Evolutionary conservation across 2,888 invertebrate species (phyloP).

Genomic region (Yponomeuta plumbellus): DNA sequence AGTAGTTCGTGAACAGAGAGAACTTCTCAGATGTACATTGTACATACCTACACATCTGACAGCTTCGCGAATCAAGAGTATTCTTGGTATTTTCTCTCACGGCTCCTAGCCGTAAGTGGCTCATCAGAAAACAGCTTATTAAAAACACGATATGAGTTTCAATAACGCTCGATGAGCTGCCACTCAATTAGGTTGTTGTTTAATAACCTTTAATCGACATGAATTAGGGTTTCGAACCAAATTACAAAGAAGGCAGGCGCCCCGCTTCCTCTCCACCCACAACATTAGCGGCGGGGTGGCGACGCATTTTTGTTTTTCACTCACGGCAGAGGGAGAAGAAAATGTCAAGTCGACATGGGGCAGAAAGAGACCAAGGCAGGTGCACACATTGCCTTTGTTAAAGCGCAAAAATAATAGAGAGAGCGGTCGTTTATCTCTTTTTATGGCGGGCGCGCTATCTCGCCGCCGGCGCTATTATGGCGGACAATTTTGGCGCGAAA

Average conservation of each 20-base stretch:
- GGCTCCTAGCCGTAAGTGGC: background rate
- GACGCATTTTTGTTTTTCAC: slow-evolving; percentile 71
- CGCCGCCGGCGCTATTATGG: slow-evolving; percentile 71
- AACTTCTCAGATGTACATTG: no score
- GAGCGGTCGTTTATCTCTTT: slow-evolving; percentile 75
- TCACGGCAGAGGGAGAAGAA: slow-evolving; percentile 47
- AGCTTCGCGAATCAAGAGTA: background rate
- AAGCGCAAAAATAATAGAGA: slow-evolving; percentile 76
- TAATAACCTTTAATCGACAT: slow-evolving; percentile 74
- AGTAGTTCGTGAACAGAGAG: no score
- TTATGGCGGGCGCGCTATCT: slow-evolving; percentile 73
- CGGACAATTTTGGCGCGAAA: slow-evolving; percentile 76
- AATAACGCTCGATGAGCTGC: slow-evolving; percentile 51
- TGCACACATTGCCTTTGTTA: slow-evolving; percentile 74
- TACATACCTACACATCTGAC: no score
- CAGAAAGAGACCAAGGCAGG: slow-evolving; percentile 64
- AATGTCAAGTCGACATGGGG: slow-evolving; percentile 27
- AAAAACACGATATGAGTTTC: slow-evolving; percentile 53
- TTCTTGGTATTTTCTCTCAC: background rate
- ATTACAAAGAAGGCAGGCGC: slow-evolving; percentile 64
- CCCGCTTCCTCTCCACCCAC: slow-evolving; percentile 46
- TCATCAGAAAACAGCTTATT: slow-evolving; percentile 1
- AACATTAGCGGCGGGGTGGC: slow-evolving; percentile 66
- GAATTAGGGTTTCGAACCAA: slow-evolving; percentile 68
- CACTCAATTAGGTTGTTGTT: slow-evolving; percentile 29